Conservation (phyloP, 2,888 invertebrate species). For the Piscicola geometra region DNA sequence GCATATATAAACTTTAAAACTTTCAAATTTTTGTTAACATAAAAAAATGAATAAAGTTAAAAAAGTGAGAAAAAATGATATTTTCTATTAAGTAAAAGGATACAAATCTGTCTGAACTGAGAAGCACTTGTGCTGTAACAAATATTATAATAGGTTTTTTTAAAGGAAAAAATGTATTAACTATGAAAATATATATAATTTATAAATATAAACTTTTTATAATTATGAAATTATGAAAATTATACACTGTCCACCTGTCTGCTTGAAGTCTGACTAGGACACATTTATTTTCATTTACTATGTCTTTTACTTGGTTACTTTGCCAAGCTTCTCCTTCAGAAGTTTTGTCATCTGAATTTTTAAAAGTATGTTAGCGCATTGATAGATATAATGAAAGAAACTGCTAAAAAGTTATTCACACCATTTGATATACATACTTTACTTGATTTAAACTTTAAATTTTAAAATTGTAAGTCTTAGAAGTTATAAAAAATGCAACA, state of each 20-base stretch:
- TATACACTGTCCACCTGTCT: not conserved
- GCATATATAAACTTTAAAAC: too few species aligned
- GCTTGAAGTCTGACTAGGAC: not conserved
- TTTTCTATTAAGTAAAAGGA: not conserved
- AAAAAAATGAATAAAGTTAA: not conserved
- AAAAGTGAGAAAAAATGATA: not conserved
- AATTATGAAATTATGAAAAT: too few species aligned
- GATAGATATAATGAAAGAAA: too few species aligned
- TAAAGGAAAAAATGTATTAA: too few species aligned
- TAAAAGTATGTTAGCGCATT: too few species aligned
- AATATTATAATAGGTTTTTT: too few species aligned
- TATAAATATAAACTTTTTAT: too few species aligned
- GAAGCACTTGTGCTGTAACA: not conserved
- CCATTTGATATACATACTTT: too few species aligned
- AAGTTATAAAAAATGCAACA: not conserved
- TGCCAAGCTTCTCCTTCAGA: not conserved
- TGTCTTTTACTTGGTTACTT: not conserved
- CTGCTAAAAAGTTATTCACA: too few species aligned
- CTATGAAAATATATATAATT: too few species aligned
- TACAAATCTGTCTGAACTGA: constrained; percentile 9
- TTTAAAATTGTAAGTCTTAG: not conserved
- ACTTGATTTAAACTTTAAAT: not conserved
- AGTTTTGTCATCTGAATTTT: not conserved
- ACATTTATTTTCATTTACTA: not conserved
- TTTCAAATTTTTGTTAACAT: too few species aligned